These are phyloP conservation scores for Helicoverpa zea DNA, from an alignment of 1,140 invertebrate species.

Conservation along the genomic window DNA sequence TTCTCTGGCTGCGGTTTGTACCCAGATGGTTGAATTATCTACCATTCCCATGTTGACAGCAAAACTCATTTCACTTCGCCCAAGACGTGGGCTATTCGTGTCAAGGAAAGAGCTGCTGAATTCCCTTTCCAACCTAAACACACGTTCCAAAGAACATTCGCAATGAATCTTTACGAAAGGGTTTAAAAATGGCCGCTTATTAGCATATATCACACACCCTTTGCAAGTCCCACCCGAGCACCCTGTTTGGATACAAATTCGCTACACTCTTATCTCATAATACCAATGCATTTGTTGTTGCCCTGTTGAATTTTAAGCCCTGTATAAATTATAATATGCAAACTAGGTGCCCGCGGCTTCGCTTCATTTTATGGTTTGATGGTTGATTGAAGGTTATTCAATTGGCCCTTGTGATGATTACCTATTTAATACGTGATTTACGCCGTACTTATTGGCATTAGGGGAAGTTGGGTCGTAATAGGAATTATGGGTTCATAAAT, in stretches of 20 bases:
- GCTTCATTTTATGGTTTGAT: slow-evolving; percentile 38
- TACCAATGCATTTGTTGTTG: slow-evolving; percentile 45
- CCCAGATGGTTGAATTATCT: too few relatives aligned
- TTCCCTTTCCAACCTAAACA: not conserved
- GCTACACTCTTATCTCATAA: slow-evolving; percentile 41
- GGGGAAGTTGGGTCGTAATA: not conserved
- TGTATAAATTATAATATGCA: slow-evolving; percentile 36
- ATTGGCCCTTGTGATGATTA: slow-evolving; percentile 31
- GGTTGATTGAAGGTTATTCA: slow-evolving; percentile 38
- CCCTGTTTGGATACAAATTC: slow-evolving; percentile 48
- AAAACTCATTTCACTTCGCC: not conserved
- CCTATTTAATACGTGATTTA: slow-evolving; percentile 25
- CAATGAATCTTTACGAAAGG: slow-evolving; percentile 37
- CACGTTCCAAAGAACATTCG: slow-evolving; percentile 16
- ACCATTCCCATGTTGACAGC: not conserved
- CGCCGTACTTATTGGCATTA: not conserved
- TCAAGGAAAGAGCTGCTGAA: too few relatives aligned
- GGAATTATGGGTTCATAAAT: not conserved
- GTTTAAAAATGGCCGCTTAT: slow-evolving; percentile 45
- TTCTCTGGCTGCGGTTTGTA: too few relatives aligned
- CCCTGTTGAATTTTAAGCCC: slow-evolving; percentile 29
- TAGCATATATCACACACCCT: slow-evolving; percentile 44
- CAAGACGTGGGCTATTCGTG: too few relatives aligned
- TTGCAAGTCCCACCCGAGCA: slow-evolving; percentile 29
- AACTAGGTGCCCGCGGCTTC: slow-evolving; percentile 17